Conservation (phyloP, 2,888 invertebrate genomes). For the Eulithis testata region DNA sequence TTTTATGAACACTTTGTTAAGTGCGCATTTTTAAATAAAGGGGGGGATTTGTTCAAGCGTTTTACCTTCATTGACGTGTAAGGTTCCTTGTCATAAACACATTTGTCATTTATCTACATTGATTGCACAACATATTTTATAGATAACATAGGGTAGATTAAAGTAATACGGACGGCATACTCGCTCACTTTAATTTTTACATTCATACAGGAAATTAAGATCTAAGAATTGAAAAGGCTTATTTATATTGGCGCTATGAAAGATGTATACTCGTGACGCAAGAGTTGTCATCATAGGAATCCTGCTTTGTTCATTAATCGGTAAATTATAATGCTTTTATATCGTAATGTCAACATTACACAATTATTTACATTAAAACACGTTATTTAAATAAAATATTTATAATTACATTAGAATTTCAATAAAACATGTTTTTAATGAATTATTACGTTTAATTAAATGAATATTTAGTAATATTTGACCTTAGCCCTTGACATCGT, state of each 20-base stretch:
- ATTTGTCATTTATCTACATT: no score
- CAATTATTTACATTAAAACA: conserved; percentile 24
- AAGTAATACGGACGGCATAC: no score
- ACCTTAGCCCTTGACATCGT: conserved; percentile 12
- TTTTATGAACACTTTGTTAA: no score
- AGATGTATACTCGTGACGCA: not conserved
- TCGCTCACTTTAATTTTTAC: no score
- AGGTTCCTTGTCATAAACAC: no score
- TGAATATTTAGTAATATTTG: conserved; percentile 9
- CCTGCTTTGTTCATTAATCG: not conserved
- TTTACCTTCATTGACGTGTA: no score
- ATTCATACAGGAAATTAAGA: no score
- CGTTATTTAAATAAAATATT: conserved; percentile 22
- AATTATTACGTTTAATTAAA: conserved; percentile 8
- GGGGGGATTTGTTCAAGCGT: no score
- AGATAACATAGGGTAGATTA: no score
- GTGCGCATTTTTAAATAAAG: no score
- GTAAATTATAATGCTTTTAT: conserved; percentile 10
- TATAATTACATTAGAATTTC: conserved; percentile 17
- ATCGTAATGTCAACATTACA: conserved; percentile 18
- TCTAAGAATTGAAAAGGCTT: not conserved
- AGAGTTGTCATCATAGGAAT: not conserved
- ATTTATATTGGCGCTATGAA: not conserved
- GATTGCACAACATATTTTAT: no score
- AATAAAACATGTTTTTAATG: conserved; percentile 14